Percentiles rank a stretch among this genome's conserved stretches.
These are phyloP conservation scores for Scophthalmus maximus DNA, from an alignment of 2,113 vertebrate species.

Conservation along the genomic window DNA sequence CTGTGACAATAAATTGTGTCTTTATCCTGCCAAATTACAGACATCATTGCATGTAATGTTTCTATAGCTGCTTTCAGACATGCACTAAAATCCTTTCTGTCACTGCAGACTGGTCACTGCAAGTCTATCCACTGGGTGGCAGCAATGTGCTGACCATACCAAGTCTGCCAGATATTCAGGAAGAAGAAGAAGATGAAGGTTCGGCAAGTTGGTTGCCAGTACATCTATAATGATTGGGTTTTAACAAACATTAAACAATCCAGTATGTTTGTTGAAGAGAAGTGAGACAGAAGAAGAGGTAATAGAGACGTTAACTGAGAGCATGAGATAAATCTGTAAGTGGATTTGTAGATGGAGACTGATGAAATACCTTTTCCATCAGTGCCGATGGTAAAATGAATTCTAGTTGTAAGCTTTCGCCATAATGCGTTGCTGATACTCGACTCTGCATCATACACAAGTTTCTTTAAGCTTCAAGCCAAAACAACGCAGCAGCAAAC, in stretches of 20 bases:
- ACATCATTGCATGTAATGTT: background rate
- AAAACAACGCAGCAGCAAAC: no score
- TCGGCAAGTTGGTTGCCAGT: background rate
- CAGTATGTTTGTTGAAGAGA: background rate
- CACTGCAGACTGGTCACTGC: background rate
- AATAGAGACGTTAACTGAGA: no score
- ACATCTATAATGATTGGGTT: no score
- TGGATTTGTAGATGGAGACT: no score
- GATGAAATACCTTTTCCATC: no score
- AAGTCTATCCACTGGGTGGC: slow-evolving; percentile 43
- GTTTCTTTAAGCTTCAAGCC: background rate
- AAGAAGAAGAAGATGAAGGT: background rate
- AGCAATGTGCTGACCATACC: slow-evolving; percentile 33
- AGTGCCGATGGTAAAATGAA: no score
- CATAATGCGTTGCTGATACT: background rate
- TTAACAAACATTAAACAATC: no score
- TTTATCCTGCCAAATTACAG: background rate
- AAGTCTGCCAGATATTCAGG: background rate
- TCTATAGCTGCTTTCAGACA: no score
- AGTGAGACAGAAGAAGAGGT: background rate
- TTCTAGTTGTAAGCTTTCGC: no score
- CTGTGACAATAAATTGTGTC: background rate
- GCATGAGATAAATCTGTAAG: no score
- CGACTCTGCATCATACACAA: background rate
- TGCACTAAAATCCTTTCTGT: no score